A percentile compares a stretch with the other conserved stretches of the same genome.
These are phyloP conservation scores for Silurus aristotelis DNA, from an alignment of 2,797 vertebrate genomes.

Conservation along the genomic window DNA sequence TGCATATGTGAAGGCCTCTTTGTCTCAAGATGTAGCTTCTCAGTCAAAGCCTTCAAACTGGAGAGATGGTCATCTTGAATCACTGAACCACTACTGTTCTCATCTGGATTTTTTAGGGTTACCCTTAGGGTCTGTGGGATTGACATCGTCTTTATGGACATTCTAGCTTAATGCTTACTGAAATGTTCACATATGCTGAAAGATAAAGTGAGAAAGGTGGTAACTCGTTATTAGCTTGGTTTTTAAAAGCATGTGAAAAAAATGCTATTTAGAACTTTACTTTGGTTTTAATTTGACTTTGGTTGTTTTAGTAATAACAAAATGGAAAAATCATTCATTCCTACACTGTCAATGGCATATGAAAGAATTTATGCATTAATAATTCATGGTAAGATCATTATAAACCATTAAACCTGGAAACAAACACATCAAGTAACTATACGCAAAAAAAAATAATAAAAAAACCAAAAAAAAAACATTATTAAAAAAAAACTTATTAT, in stretches of 20 bases:
- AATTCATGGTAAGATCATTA: background rate
- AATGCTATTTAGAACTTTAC: background rate
- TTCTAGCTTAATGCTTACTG: conserved; percentile 1
- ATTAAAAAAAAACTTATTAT: background rate
- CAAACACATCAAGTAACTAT: background rate
- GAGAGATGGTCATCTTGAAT: conserved; percentile 84
- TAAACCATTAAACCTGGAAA: background rate
- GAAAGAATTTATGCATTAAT: background rate
- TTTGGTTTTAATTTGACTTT: background rate
- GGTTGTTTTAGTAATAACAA: background rate
- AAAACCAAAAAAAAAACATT: no score
- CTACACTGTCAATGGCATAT: background rate
- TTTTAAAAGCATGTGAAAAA: background rate
- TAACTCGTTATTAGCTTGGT: background rate
- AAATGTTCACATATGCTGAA: conserved; percentile 24
- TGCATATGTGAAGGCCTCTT: conserved; percentile 88
- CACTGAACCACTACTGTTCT: conserved; percentile 45
- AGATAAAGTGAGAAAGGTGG: background rate
- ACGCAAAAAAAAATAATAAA: no score
- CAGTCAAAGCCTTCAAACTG: conserved; percentile 86
- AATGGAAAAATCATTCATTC: background rate
- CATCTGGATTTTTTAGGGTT: conserved; percentile 27
- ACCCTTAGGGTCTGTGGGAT: conserved; percentile 1
- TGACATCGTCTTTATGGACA: conserved; percentile 31
- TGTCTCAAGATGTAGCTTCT: conserved; percentile 91